These are phyloP conservation scores for Maconellicoccus hirsutus DNA, from an alignment of 1,140 invertebrate genomes.

Conservation along the genomic window DNA sequence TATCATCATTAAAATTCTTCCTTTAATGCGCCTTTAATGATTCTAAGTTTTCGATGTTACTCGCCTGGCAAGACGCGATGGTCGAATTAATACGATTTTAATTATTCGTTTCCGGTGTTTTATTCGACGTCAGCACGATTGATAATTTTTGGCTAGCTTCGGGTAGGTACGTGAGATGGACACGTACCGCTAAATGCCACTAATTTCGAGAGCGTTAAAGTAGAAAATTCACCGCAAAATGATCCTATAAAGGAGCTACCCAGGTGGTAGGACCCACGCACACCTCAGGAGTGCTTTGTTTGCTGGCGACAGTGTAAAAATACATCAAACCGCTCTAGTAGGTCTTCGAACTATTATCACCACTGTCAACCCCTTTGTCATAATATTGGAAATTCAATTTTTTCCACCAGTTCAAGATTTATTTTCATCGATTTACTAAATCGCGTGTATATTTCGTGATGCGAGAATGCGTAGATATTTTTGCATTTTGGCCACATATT, in stretches of 20 bases:
- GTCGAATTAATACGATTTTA: background rate
- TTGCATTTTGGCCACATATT: too few relatives aligned
- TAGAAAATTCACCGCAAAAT: background rate
- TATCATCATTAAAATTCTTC: conserved; percentile 6
- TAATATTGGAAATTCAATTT: conserved; percentile 1
- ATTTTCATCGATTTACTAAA: too few relatives aligned
- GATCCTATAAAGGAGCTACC: background rate
- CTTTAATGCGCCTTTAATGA: background rate
- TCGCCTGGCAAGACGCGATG: background rate
- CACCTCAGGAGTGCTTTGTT: background rate
- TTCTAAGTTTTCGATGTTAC: background rate
- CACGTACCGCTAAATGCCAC: background rate
- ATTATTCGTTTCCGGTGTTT: conserved; percentile 4
- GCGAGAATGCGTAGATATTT: too few relatives aligned
- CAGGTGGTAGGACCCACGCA: background rate
- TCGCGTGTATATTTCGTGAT: too few relatives aligned
- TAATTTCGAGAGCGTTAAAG: conserved; percentile 9
- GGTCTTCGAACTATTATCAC: background rate
- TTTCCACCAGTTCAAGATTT: background rate
- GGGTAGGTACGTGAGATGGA: background rate
- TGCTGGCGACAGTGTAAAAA: background rate
- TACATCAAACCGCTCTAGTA: background rate
- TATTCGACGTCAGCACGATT: background rate
- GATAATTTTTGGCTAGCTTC: background rate
- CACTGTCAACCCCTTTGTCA: conserved; percentile 2